Evolutionary conservation across 2,113 vertebrate species (phyloP), one percentile per base, ranked within the genome.

Genomic region (Onychostoma macrolepis): DNA sequence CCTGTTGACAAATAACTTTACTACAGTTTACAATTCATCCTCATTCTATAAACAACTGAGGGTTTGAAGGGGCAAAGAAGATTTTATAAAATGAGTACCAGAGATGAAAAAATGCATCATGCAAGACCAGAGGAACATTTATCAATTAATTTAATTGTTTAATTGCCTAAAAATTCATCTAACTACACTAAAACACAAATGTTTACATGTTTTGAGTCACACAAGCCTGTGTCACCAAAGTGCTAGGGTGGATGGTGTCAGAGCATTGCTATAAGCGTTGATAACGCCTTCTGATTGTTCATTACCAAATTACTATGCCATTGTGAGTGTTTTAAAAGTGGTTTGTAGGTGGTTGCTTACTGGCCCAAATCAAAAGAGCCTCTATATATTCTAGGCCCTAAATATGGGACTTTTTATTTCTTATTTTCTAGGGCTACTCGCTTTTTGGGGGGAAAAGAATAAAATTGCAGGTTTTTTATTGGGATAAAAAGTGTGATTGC

Each of bases 1-100:
- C 28, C 43, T 78, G 45, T 41, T 80, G 58, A 85, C 67, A 85
- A 85, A 89, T 81, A 85, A 36, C 41, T 84, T 50, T 43, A 63
- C 79, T 43, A 67, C 50, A 67, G 63, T 87, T 76, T 87, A 81
- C 56, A 81, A 86, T 65, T 63, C 4, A 45, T 17, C 76, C 24
- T 84, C 45, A 87, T 33, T 80, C 6, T 30, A 56, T 84, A 80
- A 84, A 87, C 88, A 85, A 38, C 26, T 43, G 26, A 71, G 21
- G 3, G 86, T 83, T 63, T 74, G 65, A 75, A 41, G 63, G 48
- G 84, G n/a, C 28, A 28, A 17, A 28, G 48, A 24, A 24, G 48
- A 50, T 36, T 13, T 19, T 11, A 4, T 86, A 53, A 85, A 74
- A 56, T 79, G 61, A 75, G 28, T 17, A 10, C 15, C 36, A 65